A percentile compares a stretch with the other conserved stretches of the same genome.
These are phyloP conservation scores for Morus bassanus DNA, from an alignment of 2,797 vertebrate species.

Conservation along the genomic window DNA sequence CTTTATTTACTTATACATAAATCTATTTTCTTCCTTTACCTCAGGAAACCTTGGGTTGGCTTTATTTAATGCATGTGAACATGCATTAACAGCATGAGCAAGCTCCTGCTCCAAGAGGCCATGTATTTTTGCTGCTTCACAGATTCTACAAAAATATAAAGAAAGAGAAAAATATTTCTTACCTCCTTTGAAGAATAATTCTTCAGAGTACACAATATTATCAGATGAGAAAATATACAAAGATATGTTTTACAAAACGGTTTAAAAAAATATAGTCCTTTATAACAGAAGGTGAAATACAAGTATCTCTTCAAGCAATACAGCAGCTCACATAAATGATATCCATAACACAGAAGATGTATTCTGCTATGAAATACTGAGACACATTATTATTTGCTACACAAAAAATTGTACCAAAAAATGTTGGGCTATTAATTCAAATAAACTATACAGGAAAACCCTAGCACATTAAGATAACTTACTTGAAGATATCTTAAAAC, in stretches of 20 bases:
- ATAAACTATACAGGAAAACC: background rate
- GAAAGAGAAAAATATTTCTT: background rate
- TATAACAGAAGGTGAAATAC: background rate
- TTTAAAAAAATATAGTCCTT: background rate
- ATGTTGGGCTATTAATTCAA: background rate
- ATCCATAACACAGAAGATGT: background rate
- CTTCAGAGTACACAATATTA: background rate
- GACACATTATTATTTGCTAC: background rate
- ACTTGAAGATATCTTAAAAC: background rate
- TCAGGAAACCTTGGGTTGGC: slow-evolving; percentile 94
- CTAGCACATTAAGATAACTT: background rate
- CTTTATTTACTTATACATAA: background rate
- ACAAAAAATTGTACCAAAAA: background rate
- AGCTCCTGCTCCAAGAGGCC: slow-evolving; percentile 94
- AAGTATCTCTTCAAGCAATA: background rate
- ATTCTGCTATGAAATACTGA: background rate
- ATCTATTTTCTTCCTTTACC: slow-evolving; percentile 74
- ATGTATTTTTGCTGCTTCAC: slow-evolving; percentile 93
- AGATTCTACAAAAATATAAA: slow-evolving; percentile 81
- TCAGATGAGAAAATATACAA: background rate
- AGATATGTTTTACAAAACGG: background rate
- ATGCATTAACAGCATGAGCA: slow-evolving; percentile 96
- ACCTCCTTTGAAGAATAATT: background rate
- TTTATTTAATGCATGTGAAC: slow-evolving; percentile 97
- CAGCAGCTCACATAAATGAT: background rate